These are phyloP conservation scores for Rhodeus uyekii DNA, from an alignment of 2,797 vertebrate species.

Conservation along the genomic window DNA sequence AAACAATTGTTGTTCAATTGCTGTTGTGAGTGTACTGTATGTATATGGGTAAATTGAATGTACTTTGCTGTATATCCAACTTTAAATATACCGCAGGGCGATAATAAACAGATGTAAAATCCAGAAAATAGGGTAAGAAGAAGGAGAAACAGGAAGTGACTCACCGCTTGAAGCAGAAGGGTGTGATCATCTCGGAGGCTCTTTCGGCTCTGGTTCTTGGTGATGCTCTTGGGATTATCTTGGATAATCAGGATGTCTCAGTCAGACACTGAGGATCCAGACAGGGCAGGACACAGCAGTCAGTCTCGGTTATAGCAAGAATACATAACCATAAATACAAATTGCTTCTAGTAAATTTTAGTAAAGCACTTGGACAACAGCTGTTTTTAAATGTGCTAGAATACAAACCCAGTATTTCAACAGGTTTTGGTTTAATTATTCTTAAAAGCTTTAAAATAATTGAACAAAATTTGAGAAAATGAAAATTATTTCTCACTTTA, in stretches of 20 bases:
- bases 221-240: not conserved
- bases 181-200: conserved; percentile 55
- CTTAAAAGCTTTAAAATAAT: not conserved
- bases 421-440: not conserved
- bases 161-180: conserved; percentile 45
- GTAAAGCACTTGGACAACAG: not conserved
- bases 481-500: not conserved
- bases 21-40: not conserved
- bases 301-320: conserved; percentile 55
- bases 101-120: conserved; percentile 25
- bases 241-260: not conserved
- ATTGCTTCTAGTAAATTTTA: not conserved
- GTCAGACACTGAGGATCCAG: conserved; percentile 37
- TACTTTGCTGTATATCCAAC: not conserved
- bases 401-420: not conserved
- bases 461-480: not conserved
- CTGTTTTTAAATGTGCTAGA: not conserved
- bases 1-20: not conserved
- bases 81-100: not conserved
- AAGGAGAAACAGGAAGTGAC: conserved; percentile 20
- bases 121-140: not conserved
- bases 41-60: not conserved
- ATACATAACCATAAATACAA: not conserved
- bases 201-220: conserved; percentile 2
- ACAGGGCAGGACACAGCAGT: conserved; percentile 48